Base-by-base conservation (phyloP, 2,113 vertebrate genomes). In the Myanophis thanlyinensis region DNA sequence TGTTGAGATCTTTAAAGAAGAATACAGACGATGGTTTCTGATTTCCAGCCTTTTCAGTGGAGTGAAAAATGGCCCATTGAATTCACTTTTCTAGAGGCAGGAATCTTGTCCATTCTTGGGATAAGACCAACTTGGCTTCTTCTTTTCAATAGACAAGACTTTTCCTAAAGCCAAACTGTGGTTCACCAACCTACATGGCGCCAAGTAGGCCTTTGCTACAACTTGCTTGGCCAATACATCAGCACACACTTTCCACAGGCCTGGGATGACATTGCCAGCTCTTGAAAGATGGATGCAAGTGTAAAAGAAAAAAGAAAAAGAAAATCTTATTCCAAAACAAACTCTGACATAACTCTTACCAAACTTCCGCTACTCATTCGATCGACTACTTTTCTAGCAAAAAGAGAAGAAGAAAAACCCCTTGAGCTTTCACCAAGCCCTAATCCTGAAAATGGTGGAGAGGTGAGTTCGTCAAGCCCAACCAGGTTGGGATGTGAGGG, bases 251-350 rank as follows among this genome's bases (percentile, higher is more conserved):
- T 59, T 88, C 18, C 4, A 0, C 67, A 8, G 1, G 52, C 91
- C 56, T 44, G 56, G 89, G 25, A 84, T 51, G 30, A 51, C 30
- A 85, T 92, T 90, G 95, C 94, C 95, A 92, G 35, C 67, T 91
- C 91, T 88, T 88, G 92, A 73, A 89, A 62, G 89, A 86, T 18
- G 85, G 52, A 89, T 22, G 18, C 73, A 40, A 6, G 23, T 59
- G 46, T 6, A 27, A 46, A 30, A 89, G 0, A 54, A 54, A 88
- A 56, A 59, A 7, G 12, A 56, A 47, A 84, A 89, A 40, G n/a
- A 18, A 51, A 59, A 51, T 2, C n/a, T 15, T 51, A 30, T 9
- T 92, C 93, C 93, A 5, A 0, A 27, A 11, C 56, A 90, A 67
- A 46, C 40, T 56, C 92, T 93, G 13, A 35, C 53, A 53, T 51